Base-by-base conservation (phyloP, 2,797 vertebrate species). In the Channallabes apus region DNA sequence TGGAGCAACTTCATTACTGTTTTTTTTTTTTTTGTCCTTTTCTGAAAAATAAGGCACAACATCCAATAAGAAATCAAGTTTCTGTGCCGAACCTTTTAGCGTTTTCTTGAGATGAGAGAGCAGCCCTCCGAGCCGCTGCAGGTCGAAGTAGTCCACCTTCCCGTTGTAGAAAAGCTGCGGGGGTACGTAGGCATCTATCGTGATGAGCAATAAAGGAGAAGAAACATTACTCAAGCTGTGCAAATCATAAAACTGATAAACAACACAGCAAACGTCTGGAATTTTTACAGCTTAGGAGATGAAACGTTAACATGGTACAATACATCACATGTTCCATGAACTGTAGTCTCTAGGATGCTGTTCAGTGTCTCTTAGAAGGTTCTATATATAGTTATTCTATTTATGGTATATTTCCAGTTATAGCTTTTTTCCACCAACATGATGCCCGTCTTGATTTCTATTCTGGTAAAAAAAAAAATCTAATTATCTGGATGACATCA, bases 131-230 rank as follows among this genome's bases (percentile, higher is more conserved):
- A 99, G 96, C 64, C 98, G 94, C 93, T 99, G 98, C 79, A 99
- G 96, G 91, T 99, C 98, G 77, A 99, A 99, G 93, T 99, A 99
- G 92, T 99, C 98, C 91, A 99, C 98, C 85, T 99, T 99, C 83
- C 98, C 98, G 0, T 99, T 99, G 92, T 98, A 99, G 94, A 99
- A 99, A 80, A 99, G 92, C 93, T 99, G 98, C 22, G 98, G 98
- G 0, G 98, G 97, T 18, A 99, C 94, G 75, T 98, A 99, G 0
- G 97, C 97, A 35, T 97, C 98, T 99, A 91, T 35, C 41, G 29
- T 17, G 35, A 51, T 83, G 38, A 84, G 62, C 56, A 14, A 59
- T 27, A 83, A 64, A 29, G 22, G 7, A 41, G 88, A 80, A 29
- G 14, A 68, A 0, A 80, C 4, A 65, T 64, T 54, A 68, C 46